Evolutionary conservation across 2,888 invertebrate genomes (phyloP).

Genomic region (Hyalella azteca): DNA sequence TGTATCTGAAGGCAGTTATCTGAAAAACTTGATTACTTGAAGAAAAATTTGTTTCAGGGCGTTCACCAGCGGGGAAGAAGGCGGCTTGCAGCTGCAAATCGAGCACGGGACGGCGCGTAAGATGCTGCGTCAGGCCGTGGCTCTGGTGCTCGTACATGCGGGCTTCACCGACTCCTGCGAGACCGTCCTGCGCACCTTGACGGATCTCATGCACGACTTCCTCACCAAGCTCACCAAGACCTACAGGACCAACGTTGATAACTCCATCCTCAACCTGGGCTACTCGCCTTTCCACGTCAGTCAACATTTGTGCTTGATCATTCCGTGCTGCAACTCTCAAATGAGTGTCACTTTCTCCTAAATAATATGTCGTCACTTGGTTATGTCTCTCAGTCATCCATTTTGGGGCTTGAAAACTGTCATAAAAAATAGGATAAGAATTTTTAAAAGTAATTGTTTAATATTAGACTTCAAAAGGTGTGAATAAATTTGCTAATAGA

Average conservation of each 20-base stretch:
- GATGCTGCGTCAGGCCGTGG: constrained; percentile 55
- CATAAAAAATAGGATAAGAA: too few relatives aligned
- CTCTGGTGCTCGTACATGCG: constrained; percentile 53
- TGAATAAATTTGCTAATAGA: too few relatives aligned
- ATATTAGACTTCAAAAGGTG: too few relatives aligned
- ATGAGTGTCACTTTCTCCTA: background rate
- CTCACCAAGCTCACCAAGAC: constrained; percentile 44
- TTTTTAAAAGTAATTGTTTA: too few relatives aligned
- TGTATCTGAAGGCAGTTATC: too few relatives aligned
- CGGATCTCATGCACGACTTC: constrained; percentile 54
- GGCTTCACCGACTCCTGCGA: constrained; percentile 57
- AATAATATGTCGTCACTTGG: too few relatives aligned
- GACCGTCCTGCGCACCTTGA: constrained; percentile 51
- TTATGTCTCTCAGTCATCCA: too few relatives aligned
- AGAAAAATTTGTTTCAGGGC: too few relatives aligned
- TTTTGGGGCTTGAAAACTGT: too few relatives aligned
- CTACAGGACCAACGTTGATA: constrained; percentile 53
- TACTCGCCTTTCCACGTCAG: constrained; percentile 56
- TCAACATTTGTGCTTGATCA: background rate
- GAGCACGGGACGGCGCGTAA: constrained; percentile 51
- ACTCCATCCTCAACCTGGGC: constrained; percentile 42
- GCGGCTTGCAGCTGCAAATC: constrained; percentile 46
- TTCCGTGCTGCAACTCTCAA: background rate
- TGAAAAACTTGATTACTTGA: too few relatives aligned
- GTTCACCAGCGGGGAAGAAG: constrained; percentile 50